Percentiles rank a stretch among this genome's conserved stretches.
These are phyloP conservation scores for Neosilurus mollespiculum DNA, from an alignment of 2,797 vertebrate species.

Conservation along the genomic window DNA sequence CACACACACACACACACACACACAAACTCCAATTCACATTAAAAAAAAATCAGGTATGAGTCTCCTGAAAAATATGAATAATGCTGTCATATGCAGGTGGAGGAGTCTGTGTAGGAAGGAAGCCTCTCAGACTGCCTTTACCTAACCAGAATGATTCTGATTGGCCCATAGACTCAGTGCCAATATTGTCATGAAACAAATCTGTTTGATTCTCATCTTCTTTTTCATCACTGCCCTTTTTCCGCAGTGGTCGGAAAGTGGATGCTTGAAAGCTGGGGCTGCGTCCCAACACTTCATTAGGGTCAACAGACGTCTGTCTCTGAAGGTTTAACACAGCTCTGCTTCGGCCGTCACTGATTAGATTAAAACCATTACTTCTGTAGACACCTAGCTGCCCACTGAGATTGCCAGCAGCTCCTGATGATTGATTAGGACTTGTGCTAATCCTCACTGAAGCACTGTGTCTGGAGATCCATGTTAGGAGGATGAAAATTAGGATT, in stretches of 20 bases:
- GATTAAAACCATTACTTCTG: slow-evolving; percentile 83
- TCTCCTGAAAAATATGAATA: slow-evolving; percentile 84
- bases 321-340: slow-evolving; percentile 85
- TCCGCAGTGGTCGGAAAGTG: slow-evolving; percentile 86
- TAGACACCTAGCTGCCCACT: slow-evolving; percentile 81
- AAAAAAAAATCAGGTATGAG: slow-evolving; percentile 64
- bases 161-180: slow-evolving; percentile 54
- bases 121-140: slow-evolving; percentile 78
- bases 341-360: slow-evolving; percentile 70
- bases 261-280: slow-evolving; percentile 85
- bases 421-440: slow-evolving; percentile 72
- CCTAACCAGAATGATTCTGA: slow-evolving; percentile 87
- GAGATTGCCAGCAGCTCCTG: slow-evolving; percentile 62
- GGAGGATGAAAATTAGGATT: slow-evolving; percentile 82
- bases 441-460: slow-evolving; percentile 87
- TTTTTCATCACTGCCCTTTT: slow-evolving; percentile 67
- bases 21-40: too few species aligned
- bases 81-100: slow-evolving; percentile 92
- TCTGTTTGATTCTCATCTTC: slow-evolving; percentile 76
- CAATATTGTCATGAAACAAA: slow-evolving; percentile 68
- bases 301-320: slow-evolving; percentile 87
- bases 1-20: neutral
- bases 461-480: slow-evolving; percentile 84
- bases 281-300: slow-evolving; percentile 84
- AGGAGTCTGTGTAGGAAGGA: slow-evolving; percentile 81